These are phyloP conservation scores for Hydropsyche betteni DNA, from an alignment of 2,888 invertebrate species.

Conservation along the genomic window DNA sequence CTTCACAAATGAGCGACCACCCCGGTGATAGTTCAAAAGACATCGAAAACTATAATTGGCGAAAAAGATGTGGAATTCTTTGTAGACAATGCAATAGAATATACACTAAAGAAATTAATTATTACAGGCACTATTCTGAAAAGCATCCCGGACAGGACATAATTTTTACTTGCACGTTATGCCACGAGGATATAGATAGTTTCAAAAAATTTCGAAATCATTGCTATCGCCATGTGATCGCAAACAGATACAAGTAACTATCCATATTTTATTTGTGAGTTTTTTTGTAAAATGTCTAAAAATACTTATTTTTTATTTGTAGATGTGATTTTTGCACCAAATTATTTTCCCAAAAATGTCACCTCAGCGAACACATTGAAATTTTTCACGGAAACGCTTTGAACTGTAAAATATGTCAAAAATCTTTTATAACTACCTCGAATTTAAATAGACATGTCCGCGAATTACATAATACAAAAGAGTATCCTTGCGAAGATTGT, in stretches of 20 bases:
- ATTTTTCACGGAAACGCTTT: conserved; percentile 58
- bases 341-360: conserved; percentile 65
- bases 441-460: conserved; percentile 64
- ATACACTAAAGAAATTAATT: conserved; percentile 63
- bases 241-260: conserved; percentile 66
- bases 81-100: conserved; percentile 66
- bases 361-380: conserved; percentile 65
- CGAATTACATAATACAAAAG: conserved; percentile 57
- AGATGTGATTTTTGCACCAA: conserved; percentile 67
- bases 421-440: conserved; percentile 60
- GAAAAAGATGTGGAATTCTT: conserved; percentile 63
- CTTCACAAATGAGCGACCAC: conserved; percentile 12
- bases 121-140: conserved; percentile 65
- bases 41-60: conserved; percentile 2
- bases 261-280: conserved; percentile 6
- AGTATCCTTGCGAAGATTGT: not conserved
- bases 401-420: conserved; percentile 59
- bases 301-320: conserved; percentile 50
- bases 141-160: conserved; percentile 59
- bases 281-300: conserved; percentile 1
- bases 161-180: conserved; percentile 68
- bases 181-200: conserved; percentile 65
- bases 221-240: conserved; percentile 67
- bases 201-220: conserved; percentile 66
- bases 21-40: not conserved